Percentiles rank a stretch among this genome's conserved stretches.
Conservation (phyloP, 2,797 vertebrate species). For the Iguana delicatissima region DNA sequence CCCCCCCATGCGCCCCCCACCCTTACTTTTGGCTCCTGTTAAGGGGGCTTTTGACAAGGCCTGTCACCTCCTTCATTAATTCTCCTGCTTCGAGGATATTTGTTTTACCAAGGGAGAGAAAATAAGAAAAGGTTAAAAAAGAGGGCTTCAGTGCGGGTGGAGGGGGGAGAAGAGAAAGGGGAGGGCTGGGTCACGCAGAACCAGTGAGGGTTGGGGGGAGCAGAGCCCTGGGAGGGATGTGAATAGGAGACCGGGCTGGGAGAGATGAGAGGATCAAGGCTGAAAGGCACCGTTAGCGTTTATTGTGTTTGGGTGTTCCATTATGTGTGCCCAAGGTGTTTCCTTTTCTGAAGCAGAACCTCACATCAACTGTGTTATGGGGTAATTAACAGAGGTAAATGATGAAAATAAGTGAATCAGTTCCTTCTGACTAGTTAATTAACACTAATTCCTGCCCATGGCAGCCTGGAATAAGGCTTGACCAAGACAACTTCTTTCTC, state of each 20-base stretch:
- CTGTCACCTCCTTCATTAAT: constrained; percentile 31
- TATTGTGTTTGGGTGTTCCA: not conserved
- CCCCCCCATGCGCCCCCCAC: not conserved
- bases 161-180: too few relatives aligned
- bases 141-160: not conserved
- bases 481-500: too few relatives aligned
- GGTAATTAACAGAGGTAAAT: not conserved
- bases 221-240: not conserved
- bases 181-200: not conserved
- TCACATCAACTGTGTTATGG: too few relatives aligned
- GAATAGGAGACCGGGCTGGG: not conserved
- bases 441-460: too few relatives aligned
- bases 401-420: not conserved
- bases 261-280: not conserved
- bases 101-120: constrained; percentile 15
- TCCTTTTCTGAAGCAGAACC: not conserved
- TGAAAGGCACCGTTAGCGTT: not conserved
- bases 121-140: constrained; percentile 35
- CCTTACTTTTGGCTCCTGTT: not conserved
- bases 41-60: constrained; percentile 41
- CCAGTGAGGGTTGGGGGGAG: not conserved
- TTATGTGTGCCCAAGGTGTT: not conserved
- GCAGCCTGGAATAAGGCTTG: too few relatives aligned
- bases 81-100: constrained; percentile 33
- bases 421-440: not conserved